Conservation (phyloP, 2,113 vertebrate species). For the Neomonachus schauinslandi region DNA sequence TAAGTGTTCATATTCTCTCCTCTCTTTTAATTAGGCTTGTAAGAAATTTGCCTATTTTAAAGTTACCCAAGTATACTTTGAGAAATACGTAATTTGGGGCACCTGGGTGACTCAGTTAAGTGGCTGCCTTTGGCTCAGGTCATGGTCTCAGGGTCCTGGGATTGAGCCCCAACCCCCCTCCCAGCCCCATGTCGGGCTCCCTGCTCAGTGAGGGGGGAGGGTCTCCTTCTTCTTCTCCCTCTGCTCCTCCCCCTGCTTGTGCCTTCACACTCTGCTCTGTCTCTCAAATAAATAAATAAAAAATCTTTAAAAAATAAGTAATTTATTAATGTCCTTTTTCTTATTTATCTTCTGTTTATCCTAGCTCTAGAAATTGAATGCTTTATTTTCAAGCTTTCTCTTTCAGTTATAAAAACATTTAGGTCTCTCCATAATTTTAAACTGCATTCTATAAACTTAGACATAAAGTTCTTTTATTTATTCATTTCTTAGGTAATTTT, state of each 20-base stretch:
- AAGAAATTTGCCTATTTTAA: not conserved
- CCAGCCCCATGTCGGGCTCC: not conserved
- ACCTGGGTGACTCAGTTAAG: not conserved
- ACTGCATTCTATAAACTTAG: not conserved
- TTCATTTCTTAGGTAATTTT: not conserved
- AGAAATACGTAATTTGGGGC: not conserved
- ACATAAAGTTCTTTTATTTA: not conserved
- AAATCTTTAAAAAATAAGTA: not conserved
- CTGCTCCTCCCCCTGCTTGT: too few species aligned
- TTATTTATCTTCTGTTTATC: not conserved
- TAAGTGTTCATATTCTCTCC: not conserved
- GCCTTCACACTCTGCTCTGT: too few species aligned
- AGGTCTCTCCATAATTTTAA: not conserved
- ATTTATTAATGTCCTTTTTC: not conserved
- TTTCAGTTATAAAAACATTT: slow-evolving; percentile 1
- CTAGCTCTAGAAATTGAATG: not conserved
- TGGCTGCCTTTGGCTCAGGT: not conserved
- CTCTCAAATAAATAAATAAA: not conserved
- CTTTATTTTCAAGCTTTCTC: not conserved
- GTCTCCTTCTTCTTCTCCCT: not conserved
- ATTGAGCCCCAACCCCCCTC: not conserved
- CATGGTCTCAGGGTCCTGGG: not conserved
- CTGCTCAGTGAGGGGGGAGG: not conserved
- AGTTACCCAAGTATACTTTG: not conserved
- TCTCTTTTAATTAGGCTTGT: not conserved